Base-by-base conservation (phyloP, 2,888 invertebrate species). In the Eugnorisma glareosa region DNA sequence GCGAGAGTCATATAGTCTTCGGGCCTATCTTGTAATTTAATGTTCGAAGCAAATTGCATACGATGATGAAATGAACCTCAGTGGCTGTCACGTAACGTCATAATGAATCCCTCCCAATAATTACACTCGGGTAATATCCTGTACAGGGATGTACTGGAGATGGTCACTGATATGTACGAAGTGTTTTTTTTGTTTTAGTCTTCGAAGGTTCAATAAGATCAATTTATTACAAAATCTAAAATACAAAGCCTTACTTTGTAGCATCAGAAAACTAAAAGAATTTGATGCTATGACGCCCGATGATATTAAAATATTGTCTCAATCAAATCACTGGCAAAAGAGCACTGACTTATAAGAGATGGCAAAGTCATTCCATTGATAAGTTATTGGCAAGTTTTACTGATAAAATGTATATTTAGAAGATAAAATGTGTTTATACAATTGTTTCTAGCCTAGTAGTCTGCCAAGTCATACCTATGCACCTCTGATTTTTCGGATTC, bases 61-160 rank as follows among this genome's bases (percentile, higher is more conserved):
- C 87, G 90, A 89, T 89, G 91, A 91, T 91, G 91, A 90, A 90
- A 88, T 88, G 89, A 88, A 90, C 90, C 90, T 90, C 91, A 79
- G 90, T 89, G 89, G 88, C 92, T 92, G 94, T 95, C 95, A 95
- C 95, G 95, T 95, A 95, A 93, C 93, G 84, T 93, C 92, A 94
- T 95, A 95, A 95, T 95, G 94, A 93, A 93, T 88, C 93, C 93
- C 91, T 91, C 91, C 90, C 90, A 93, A 94, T 95, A 95, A 95
- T 95, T 95, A 94, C 89, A 90, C 89, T 85, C 89, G 83, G 90
- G 92, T 93, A 94, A 94, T 93, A 93, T 93, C 91, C 90, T 91
- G 89, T 86, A 79, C 88, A 88, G 90, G 81, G 89, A 84, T 81
- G 91, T 74, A 90, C 71, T 90, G 24, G 73, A 75, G 66, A 51